phyloP scores from a whole-genome alignment of 1,140 invertebrate species.

The Archivesica marissinica region DNA sequence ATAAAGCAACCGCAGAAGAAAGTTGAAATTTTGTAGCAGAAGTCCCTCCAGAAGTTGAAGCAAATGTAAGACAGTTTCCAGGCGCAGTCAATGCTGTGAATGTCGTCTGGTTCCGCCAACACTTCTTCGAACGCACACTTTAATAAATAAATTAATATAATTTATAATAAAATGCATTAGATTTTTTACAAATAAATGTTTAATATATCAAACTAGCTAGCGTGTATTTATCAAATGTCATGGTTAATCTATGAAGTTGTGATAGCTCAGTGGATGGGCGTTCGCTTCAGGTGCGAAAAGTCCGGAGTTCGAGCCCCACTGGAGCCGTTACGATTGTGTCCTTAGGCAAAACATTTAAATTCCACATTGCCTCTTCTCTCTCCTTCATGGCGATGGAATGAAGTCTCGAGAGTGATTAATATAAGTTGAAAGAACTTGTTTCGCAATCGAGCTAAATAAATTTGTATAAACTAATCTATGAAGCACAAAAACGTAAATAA shows the following conservation, averaged over 20 bases:
- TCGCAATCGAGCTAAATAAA: too few relatives aligned
- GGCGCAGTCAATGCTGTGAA: slow-evolving; percentile 89
- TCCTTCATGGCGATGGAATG: too few relatives aligned
- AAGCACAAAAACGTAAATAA: not conserved
- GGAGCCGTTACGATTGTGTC: too few relatives aligned
- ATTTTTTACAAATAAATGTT: not conserved
- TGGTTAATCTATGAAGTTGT: too few relatives aligned
- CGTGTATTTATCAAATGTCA: not conserved
- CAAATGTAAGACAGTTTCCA: slow-evolving; percentile 89
- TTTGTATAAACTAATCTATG: not conserved
- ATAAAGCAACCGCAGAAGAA: slow-evolving; percentile 88
- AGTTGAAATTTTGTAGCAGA: slow-evolving; percentile 89
- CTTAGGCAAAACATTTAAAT: too few relatives aligned
- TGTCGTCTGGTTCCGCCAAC: slow-evolving; percentile 90
- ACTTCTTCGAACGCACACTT: slow-evolving; percentile 88
- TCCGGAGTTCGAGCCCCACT: too few relatives aligned
- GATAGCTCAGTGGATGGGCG: too few relatives aligned
- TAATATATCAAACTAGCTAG: not conserved
- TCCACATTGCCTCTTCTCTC: too few relatives aligned
- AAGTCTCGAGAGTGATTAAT: too few relatives aligned
- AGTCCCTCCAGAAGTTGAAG: slow-evolving; percentile 88
- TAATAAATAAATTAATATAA: not conserved
- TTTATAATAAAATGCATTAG: not conserved
- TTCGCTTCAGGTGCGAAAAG: too few relatives aligned
- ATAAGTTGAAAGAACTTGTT: too few relatives aligned